These are phyloP conservation scores for Otolemur garnettii DNA, from an alignment of 2,113 vertebrate species.

Conservation along the genomic window DNA sequence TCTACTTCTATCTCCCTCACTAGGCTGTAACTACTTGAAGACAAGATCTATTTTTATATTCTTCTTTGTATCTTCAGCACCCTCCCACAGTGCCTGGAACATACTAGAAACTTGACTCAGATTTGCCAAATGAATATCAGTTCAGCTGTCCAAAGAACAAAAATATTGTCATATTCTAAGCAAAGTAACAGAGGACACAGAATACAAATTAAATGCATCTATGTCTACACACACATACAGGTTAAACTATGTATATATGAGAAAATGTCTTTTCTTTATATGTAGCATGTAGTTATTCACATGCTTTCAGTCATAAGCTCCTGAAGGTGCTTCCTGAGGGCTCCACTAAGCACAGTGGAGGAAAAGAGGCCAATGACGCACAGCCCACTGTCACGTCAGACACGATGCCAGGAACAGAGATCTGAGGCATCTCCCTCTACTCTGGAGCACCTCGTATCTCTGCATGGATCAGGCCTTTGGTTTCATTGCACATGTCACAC, in stretches of 20 bases:
- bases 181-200: background rate
- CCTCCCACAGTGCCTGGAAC: background rate
- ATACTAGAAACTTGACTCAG: background rate
- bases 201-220: background rate
- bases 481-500: background rate
- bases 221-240: background rate
- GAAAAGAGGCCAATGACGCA: background rate
- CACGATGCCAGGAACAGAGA: background rate
- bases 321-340: background rate
- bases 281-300: background rate
- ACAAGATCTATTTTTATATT: background rate
- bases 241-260: background rate
- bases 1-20: background rate
- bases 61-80: background rate
- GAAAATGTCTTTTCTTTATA: background rate
- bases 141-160: background rate
- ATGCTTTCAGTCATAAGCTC: background rate
- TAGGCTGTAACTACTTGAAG: background rate
- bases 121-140: conserved; percentile 1
- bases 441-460: background rate
- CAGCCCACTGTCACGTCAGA: background rate
- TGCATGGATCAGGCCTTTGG: background rate
- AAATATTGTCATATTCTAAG: background rate
- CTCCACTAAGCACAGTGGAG: background rate
- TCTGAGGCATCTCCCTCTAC: background rate